Evolutionary conservation across 1,140 invertebrate genomes (phyloP).

Genomic region (Drosophila nikananu): DNA sequence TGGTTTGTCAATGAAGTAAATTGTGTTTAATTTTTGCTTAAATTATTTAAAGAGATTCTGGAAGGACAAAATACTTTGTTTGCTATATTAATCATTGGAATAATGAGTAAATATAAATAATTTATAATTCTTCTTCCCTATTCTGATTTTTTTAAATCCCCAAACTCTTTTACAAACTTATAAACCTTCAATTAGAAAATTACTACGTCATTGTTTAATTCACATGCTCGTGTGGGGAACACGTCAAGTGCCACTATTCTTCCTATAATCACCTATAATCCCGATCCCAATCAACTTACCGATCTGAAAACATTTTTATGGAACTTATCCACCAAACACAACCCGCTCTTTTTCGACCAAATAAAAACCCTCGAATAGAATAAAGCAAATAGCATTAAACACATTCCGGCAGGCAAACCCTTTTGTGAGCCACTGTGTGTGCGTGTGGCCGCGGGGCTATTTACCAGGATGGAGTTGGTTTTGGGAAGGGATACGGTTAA

Average conservation of each 20-base stretch:
- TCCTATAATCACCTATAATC: constrained; percentile 2
- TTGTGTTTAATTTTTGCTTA: neutral
- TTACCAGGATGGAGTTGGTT: constrained; percentile 28
- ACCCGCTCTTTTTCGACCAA: neutral
- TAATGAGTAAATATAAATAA: no score
- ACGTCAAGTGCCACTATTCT: constrained; percentile 2
- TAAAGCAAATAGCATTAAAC: constrained; percentile 68
- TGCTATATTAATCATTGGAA: no score
- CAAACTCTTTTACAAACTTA: neutral
- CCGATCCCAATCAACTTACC: constrained; percentile 7
- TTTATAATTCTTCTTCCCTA: no score
- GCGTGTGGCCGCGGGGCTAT: constrained; percentile 65
- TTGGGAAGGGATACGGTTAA: constrained; percentile 15
- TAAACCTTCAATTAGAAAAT: constrained; percentile 8
- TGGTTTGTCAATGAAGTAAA: neutral
- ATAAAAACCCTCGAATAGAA: constrained; percentile 22
- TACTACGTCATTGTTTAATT: neutral
- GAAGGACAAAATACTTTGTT: no score
- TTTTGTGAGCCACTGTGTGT: constrained; percentile 29
- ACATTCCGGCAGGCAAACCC: constrained; percentile 51
- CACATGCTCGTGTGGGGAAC: neutral
- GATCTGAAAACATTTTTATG: constrained; percentile 12
- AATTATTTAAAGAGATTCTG: neutral
- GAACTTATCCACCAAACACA: constrained; percentile 5
- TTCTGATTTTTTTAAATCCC: neutral